These are phyloP conservation scores for Coregonus ussuriensis DNA, from an alignment of 2,797 vertebrate species.

Conservation along the genomic window DNA sequence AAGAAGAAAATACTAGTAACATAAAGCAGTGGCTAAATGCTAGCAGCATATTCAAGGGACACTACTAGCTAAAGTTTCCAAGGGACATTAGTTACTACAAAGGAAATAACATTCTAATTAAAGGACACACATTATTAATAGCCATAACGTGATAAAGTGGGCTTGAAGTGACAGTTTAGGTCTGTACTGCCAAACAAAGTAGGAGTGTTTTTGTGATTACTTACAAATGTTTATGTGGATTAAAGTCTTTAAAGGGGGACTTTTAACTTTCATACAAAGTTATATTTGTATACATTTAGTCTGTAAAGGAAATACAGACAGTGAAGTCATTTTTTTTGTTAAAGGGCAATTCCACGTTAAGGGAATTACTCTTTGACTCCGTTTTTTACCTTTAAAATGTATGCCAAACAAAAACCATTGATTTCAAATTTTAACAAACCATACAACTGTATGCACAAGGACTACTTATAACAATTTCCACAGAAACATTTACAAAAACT, in stretches of 20 bases:
- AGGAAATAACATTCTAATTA: background rate
- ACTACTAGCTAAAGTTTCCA: background rate
- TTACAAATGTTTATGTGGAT: too few species aligned
- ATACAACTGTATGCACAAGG: too few species aligned
- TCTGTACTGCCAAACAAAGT: background rate
- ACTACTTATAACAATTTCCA: too few species aligned
- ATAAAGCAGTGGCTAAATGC: background rate
- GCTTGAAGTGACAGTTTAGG: background rate
- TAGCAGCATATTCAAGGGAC: background rate
- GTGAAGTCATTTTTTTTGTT: background rate
- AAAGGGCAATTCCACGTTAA: background rate
- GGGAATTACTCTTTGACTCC: too few species aligned
- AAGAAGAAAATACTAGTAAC: too few species aligned
- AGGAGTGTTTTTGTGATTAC: background rate
- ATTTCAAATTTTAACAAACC: too few species aligned
- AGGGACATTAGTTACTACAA: background rate
- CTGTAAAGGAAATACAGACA: background rate
- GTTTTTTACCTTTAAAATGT: too few species aligned
- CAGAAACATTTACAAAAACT: too few species aligned
- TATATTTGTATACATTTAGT: background rate
- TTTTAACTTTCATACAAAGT: background rate
- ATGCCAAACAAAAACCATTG: background rate
- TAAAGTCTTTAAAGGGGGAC: too few species aligned
- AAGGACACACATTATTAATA: background rate
- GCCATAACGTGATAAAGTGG: background rate